A percentile compares a stretch with the other conserved stretches of the same genome.
Evolutionary conservation across 2,113 vertebrate species (phyloP).

Genomic region (Prunella himalayana): DNA sequence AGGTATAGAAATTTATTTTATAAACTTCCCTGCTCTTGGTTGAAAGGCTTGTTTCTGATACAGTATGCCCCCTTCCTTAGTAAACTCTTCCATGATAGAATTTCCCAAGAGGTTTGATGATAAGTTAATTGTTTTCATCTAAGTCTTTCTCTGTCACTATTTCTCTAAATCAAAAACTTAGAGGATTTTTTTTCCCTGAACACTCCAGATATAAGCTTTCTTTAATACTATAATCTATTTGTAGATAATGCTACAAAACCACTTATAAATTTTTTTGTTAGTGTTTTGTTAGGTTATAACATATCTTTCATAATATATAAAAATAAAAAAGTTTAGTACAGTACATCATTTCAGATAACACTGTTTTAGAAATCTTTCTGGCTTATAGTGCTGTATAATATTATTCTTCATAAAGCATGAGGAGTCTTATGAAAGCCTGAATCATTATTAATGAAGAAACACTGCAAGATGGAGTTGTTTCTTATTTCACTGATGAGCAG

Average conservation of each 20-base stretch:
- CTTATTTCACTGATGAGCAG: not conserved
- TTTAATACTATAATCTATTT: not conserved
- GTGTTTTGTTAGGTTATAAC: not conserved
- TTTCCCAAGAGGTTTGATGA: not conserved
- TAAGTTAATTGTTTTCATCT: not conserved
- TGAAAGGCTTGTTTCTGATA: not conserved
- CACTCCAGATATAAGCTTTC: not conserved
- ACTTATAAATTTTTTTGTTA: not conserved
- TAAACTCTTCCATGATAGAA: not conserved
- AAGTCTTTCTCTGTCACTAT: not conserved
- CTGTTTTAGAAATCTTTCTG: not conserved
- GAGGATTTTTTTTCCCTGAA: not conserved
- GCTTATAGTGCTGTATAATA: not conserved
- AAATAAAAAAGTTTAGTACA: fast-evolving
- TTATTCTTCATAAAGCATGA: not conserved
- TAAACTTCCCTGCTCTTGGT: not conserved
- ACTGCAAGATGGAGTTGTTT: not conserved
- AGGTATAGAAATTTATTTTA: not conserved
- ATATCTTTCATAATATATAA: not conserved
- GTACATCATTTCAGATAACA: not conserved
- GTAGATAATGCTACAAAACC: not conserved
- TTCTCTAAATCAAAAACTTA: not conserved
- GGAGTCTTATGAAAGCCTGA: not conserved
- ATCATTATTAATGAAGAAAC: not conserved
- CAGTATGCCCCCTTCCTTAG: not conserved